phyloP scores from a whole-genome alignment of 2,797 vertebrate species.

The Gallinago stenura region DNA sequence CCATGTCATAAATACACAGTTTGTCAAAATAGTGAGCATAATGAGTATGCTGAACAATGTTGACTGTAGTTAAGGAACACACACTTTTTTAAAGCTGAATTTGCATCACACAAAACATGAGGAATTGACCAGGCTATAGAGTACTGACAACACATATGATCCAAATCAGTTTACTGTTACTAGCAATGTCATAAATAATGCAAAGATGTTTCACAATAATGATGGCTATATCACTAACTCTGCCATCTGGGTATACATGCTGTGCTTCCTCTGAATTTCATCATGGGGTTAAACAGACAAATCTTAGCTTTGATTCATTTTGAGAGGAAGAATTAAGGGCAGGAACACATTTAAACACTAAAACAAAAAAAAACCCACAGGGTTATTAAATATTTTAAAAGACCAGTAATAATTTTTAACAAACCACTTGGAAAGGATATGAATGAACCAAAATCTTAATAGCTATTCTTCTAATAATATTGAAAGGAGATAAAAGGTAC shows the following conservation, averaged over 20 bases:
- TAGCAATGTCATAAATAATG: not conserved
- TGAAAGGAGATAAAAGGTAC: slow-evolving; percentile 94
- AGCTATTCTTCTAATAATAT: slow-evolving; percentile 91
- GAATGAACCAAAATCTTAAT: slow-evolving; percentile 96
- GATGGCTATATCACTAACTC: not conserved
- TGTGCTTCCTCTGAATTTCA: not conserved
- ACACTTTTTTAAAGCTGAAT: not conserved
- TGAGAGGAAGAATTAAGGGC: not conserved
- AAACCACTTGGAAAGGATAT: slow-evolving; percentile 91
- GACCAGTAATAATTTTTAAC: not conserved
- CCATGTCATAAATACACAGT: slow-evolving; percentile 94
- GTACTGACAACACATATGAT: not conserved
- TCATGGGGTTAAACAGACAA: not conserved
- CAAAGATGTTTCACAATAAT: not conserved
- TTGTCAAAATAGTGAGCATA: slow-evolving; percentile 96
- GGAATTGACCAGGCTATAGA: not conserved
- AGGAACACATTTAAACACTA: not conserved
- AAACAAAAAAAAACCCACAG: not conserved
- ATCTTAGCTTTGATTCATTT: not conserved
- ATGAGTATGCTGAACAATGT: slow-evolving; percentile 93
- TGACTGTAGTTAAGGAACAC: slow-evolving; percentile 85
- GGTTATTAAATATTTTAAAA: not conserved
- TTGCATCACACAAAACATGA: not conserved
- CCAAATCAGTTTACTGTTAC: not conserved
- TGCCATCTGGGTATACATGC: not conserved